These are phyloP conservation scores for Castor canadensis DNA, from an alignment of 2,113 vertebrate genomes.

Conservation along the genomic window DNA sequence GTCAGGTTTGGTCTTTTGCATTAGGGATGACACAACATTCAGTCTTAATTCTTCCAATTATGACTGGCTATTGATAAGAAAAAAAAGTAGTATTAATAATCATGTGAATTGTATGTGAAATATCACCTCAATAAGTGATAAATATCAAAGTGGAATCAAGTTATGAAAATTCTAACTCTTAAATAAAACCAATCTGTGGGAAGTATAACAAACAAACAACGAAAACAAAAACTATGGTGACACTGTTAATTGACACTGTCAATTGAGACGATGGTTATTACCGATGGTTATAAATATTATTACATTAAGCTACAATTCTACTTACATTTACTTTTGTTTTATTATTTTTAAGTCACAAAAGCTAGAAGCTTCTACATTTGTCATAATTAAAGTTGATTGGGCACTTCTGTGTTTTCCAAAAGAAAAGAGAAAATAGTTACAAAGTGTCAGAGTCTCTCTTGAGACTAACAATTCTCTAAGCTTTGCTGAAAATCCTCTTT, in stretches of 20 bases:
- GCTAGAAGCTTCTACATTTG: neutral
- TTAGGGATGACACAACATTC: neutral
- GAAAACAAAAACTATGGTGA: neutral
- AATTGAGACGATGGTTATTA: too few relatives aligned
- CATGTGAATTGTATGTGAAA: neutral
- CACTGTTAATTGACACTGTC: neutral
- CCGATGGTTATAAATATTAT: neutral
- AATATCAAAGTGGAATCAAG: neutral
- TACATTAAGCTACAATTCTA: neutral
- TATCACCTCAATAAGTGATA: neutral
- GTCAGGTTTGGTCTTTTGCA: neutral
- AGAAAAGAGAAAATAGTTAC: neutral
- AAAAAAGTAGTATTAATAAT: neutral
- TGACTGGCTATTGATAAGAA: neutral
- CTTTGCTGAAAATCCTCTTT: neutral
- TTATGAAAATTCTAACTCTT: neutral
- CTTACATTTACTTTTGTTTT: neutral
- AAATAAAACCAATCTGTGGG: neutral
- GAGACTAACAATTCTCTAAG: neutral
- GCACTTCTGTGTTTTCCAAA: neutral
- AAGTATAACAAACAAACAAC: neutral
- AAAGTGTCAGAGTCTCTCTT: neutral
- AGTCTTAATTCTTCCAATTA: neutral
- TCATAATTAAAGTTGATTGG: constrained; percentile 9
- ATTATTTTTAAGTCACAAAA: neutral